Percentiles rank a stretch among this genome's conserved stretches.
Conservation (phyloP, 2,888 invertebrate genomes). For the Ectemnius cavifrons region DNA sequence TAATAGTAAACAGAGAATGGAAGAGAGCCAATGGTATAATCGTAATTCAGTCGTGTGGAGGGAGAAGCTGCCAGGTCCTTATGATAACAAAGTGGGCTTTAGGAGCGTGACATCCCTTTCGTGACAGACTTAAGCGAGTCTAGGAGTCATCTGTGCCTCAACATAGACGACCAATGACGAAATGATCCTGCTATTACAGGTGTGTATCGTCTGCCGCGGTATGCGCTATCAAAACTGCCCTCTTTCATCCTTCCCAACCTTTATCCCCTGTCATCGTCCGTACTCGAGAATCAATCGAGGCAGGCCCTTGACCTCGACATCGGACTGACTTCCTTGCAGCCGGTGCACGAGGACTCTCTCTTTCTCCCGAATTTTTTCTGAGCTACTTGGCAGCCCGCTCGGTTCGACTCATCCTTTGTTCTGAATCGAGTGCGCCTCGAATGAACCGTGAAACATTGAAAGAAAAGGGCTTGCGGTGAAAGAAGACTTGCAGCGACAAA, state of each 20-base stretch:
- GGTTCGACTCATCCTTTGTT: background rate
- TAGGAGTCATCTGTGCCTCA: constrained; percentile 12
- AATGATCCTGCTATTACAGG: constrained; percentile 58
- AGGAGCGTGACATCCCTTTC: constrained; percentile 23
- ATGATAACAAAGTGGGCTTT: constrained; percentile 27
- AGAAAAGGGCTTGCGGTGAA: too few species aligned
- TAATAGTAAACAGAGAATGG: background rate
- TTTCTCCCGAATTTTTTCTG: constrained; percentile 14
- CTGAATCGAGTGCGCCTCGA: background rate
- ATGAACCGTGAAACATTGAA: too few species aligned
- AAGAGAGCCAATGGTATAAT: background rate
- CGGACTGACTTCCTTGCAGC: constrained; percentile 13
- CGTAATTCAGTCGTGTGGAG: background rate
- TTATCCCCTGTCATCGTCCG: constrained; percentile 34
- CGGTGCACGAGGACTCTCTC: constrained; percentile 13
- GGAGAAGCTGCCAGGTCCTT: constrained; percentile 6
- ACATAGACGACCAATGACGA: constrained; percentile 52
- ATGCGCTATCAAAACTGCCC: constrained; percentile 65
- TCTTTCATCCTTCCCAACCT: constrained; percentile 33
- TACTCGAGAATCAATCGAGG: constrained; percentile 37
- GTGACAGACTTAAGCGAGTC: constrained; percentile 12
- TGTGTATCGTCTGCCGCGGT: constrained; percentile 51
- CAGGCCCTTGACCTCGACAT: constrained; percentile 27
- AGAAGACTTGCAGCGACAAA: too few species aligned
- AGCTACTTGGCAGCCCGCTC: background rate